Conservation (phyloP, 2,113 vertebrate genomes). For the Saccopteryx bilineata region DNA sequence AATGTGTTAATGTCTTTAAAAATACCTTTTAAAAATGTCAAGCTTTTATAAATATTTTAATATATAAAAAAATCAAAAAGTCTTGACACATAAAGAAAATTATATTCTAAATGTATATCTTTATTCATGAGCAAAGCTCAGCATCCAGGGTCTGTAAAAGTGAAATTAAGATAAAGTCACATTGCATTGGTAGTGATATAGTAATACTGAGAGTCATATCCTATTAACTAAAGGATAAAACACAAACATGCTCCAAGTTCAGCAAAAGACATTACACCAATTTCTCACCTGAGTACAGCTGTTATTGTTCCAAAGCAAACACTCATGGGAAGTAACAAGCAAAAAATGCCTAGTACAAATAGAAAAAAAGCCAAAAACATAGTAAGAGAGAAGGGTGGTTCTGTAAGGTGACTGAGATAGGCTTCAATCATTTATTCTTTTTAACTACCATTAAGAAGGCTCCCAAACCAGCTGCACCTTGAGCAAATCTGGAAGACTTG, state of each 20-base stretch:
- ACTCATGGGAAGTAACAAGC: not conserved
- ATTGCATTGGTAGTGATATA: not conserved
- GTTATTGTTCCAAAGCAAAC: not conserved
- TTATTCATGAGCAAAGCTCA: not conserved
- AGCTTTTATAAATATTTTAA: not conserved
- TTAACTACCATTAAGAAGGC: not conserved
- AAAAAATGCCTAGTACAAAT: not conserved
- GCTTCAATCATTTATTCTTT: not conserved
- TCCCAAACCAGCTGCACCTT: not conserved
- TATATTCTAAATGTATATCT: not conserved
- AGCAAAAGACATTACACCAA: not conserved
- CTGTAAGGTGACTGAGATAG: not conserved
- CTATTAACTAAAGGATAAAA: not conserved
- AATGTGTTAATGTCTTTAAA: not conserved
- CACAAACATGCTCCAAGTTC: not conserved
- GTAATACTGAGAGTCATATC: not conserved
- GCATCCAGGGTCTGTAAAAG: not conserved
- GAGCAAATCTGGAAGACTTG: not conserved
- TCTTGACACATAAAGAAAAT: not conserved
- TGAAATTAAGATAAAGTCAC: not conserved
- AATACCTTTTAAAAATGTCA: not conserved
- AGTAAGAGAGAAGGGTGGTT: not conserved
- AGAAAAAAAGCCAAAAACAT: not conserved
- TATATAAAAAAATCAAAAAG: not conserved
- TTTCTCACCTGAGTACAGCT: not conserved